Percentiles rank a stretch among this genome's conserved stretches.
These are phyloP conservation scores for Bombylius major DNA, from an alignment of 2,888 invertebrate genomes.

Conservation along the genomic window DNA sequence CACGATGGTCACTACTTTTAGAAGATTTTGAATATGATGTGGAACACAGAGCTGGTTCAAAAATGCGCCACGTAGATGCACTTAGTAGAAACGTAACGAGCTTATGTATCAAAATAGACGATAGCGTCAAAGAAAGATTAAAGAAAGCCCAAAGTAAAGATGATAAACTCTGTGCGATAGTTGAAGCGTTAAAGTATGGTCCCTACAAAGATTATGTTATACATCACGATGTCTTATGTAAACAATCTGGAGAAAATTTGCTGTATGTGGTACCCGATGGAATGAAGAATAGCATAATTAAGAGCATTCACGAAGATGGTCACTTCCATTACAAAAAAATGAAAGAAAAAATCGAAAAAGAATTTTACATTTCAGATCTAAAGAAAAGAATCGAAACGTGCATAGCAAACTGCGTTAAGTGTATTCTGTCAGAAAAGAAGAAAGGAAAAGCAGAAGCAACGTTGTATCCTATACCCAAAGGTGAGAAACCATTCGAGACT, in stretches of 20 bases:
- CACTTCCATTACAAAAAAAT: conserved; percentile 1
- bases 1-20: conserved; percentile 14
- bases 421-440: conserved; percentile 16
- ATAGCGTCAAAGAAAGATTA: conserved; percentile 1
- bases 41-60: conserved; percentile 14
- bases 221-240: neutral
- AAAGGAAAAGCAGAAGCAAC: conserved; percentile 24
- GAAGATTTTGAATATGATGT: conserved; percentile 17
- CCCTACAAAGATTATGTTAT: conserved; percentile 1
- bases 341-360: neutral
- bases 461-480: conserved; percentile 25
- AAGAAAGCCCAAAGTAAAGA: conserved; percentile 6
- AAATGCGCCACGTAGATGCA: conserved; percentile 17
- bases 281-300: neutral
- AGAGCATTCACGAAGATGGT: neutral
- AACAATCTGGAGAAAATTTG: neutral
- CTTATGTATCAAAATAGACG: conserved; percentile 1
- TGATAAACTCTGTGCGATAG: conserved; percentile 3
- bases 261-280: conserved; percentile 8
- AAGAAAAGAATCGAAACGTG: neutral
- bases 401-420: conserved; percentile 3
- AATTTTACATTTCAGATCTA: neutral
- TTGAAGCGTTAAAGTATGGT: neutral
- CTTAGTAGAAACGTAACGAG: conserved; percentile 14
- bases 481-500: conserved; percentile 20